Evolutionary conservation across 35 echinoderm and acorn worm genomes (phyloP).

Genomic region (Diadema setosum): DNA sequence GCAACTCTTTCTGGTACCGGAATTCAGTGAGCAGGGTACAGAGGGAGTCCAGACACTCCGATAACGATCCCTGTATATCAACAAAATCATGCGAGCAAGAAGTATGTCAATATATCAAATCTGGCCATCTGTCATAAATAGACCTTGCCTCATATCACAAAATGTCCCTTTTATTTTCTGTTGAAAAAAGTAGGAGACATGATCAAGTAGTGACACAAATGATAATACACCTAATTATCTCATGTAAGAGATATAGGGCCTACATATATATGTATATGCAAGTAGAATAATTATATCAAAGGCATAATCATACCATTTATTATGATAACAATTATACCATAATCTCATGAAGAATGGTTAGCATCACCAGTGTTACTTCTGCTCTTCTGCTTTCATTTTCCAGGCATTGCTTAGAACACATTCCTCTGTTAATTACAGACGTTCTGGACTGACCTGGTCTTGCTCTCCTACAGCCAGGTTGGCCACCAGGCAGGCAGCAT

Average conservation of each 20-base stretch:
- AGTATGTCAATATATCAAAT: too few relatives aligned
- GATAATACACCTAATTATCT: too few relatives aligned
- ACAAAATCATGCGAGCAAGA: too few relatives aligned
- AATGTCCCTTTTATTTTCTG: too few relatives aligned
- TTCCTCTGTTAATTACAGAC: neutral
- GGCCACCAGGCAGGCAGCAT: conserved; percentile 89
- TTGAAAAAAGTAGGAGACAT: too few relatives aligned
- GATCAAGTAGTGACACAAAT: too few relatives aligned
- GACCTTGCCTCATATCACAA: too few relatives aligned
- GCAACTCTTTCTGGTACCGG: conserved; percentile 45
- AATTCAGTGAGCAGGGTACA: conserved; percentile 52
- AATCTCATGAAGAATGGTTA: neutral
- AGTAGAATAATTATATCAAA: neutral
- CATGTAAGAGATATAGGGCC: too few relatives aligned
- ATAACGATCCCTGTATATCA: conserved; percentile 70
- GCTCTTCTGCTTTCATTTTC: neutral
- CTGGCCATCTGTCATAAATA: too few relatives aligned
- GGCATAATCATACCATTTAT: too few relatives aligned
- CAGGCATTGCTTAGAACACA: neutral
- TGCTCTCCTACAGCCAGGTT: conserved; percentile 95
- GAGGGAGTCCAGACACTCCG: conserved; percentile 70
- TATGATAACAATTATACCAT: neutral
- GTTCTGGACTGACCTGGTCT: conserved; percentile 62
- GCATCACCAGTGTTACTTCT: neutral
- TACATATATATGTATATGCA: neutral